Evolutionary conservation across 2,113 vertebrate species (phyloP).

Genomic region (Sinocyclocheilus anshuiensis): DNA sequence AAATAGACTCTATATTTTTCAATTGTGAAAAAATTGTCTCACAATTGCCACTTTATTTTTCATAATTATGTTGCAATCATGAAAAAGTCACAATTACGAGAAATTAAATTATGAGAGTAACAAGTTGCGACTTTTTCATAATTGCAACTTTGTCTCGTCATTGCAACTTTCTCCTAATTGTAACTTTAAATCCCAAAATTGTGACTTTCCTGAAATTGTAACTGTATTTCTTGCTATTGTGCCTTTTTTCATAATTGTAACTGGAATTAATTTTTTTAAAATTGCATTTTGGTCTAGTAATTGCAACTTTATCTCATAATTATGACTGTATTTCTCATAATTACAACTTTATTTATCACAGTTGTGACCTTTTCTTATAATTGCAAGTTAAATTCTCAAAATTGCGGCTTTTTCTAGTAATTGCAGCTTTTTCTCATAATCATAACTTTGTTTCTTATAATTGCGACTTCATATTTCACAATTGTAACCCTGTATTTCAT

Average conservation of each 20-base stretch:
- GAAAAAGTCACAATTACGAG: background rate
- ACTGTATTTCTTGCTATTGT: background rate
- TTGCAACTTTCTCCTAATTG: too few relatives aligned
- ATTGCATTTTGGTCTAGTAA: too few relatives aligned
- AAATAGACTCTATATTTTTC: too few relatives aligned
- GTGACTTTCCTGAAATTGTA: background rate
- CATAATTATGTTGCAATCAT: background rate
- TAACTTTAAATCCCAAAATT: too few relatives aligned
- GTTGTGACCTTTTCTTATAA: too few relatives aligned
- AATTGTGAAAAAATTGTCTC: background rate
- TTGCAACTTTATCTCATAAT: too few relatives aligned
- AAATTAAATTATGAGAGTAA: too few relatives aligned
- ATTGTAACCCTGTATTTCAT: too few relatives aligned
- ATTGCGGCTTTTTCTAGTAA: too few relatives aligned
- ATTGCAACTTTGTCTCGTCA: background rate
- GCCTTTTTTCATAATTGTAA: background rate
- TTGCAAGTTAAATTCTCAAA: too few relatives aligned
- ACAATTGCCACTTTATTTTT: background rate
- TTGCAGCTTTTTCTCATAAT: too few relatives aligned
- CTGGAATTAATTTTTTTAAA: background rate
- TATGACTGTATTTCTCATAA: too few relatives aligned
- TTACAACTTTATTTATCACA: background rate
- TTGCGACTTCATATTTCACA: background rate
- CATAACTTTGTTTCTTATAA: background rate
- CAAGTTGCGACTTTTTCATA: background rate